Percentiles rank a stretch among this genome's conserved stretches.
Evolutionary conservation across 2,797 vertebrate genomes (phyloP).

Genomic region (Acipenser transmontanus): DNA sequence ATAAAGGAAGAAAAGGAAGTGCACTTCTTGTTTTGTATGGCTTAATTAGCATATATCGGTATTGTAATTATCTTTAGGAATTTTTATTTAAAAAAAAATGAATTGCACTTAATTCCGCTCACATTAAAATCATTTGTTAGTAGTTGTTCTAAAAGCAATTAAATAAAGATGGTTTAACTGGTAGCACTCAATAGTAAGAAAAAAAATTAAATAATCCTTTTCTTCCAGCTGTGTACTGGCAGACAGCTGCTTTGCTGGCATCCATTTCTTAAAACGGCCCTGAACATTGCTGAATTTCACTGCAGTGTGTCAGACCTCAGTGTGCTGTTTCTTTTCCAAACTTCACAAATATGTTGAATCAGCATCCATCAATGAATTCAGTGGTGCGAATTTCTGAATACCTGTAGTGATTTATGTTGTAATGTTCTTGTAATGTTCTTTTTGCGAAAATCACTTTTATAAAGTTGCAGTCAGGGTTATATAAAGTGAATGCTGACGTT

Average conservation of each 20-base stretch:
- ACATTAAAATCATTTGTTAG: neutral
- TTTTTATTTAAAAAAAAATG: neutral
- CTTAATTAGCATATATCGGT: no score
- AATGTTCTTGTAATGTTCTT: neutral
- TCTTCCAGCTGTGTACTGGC: constrained; percentile 16
- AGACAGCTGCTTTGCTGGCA: constrained; percentile 4
- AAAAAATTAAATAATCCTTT: constrained; percentile 10
- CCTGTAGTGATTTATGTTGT: neutral
- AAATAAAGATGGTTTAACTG: constrained; percentile 16
- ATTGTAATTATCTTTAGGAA: neutral
- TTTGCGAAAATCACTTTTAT: neutral
- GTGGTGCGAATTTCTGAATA: neutral
- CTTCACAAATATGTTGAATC: neutral
- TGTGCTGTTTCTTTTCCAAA: neutral
- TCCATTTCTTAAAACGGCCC: neutral
- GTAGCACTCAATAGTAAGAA: constrained; percentile 8
- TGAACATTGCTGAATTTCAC: neutral
- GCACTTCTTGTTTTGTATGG: no score
- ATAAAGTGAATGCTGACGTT: neutral
- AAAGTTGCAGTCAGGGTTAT: neutral
- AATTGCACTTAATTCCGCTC: neutral
- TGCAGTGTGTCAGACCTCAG: no score
- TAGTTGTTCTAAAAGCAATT: constrained; percentile 11
- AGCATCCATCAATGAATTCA: neutral
- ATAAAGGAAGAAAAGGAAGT: no score